These are phyloP conservation scores for Manis javanica DNA, from an alignment of 2,797 vertebrate genomes.

Conservation along the genomic window DNA sequence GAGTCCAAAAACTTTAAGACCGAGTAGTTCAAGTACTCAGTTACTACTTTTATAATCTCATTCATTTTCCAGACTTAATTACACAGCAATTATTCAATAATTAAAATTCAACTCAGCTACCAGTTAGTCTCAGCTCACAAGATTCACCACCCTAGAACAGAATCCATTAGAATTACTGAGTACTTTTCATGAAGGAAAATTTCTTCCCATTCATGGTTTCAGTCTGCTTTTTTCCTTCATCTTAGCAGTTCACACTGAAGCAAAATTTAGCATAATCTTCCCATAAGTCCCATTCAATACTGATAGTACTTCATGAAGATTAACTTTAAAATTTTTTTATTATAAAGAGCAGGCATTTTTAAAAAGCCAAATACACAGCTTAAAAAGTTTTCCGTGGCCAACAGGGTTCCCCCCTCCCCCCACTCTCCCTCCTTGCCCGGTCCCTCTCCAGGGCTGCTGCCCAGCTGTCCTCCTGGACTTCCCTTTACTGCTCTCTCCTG, in stretches of 20 bases:
- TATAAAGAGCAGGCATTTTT: background rate
- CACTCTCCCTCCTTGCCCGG: accelerated
- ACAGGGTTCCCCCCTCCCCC: background rate
- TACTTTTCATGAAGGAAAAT: constrained; percentile 49
- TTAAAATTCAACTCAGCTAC: constrained; percentile 73
- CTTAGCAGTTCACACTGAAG: background rate
- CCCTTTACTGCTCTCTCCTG: background rate
- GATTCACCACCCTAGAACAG: constrained; percentile 43
- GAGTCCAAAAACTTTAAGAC: constrained; percentile 23
- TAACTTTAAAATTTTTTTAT: background rate
- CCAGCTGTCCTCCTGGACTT: background rate
- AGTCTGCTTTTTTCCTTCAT: background rate
- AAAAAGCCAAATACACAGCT: background rate
- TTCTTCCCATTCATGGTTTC: background rate
- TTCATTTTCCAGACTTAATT: constrained; percentile 45
- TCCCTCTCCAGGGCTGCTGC: background rate
- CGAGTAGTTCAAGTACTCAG: background rate
- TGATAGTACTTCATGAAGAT: background rate
- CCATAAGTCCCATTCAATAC: background rate
- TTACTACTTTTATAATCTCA: constrained; percentile 44
- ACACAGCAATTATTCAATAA: constrained; percentile 63
- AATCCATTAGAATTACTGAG: background rate
- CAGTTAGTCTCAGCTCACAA: constrained; percentile 57
- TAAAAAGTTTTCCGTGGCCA: background rate
- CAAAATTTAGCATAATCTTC: background rate